phyloP scores from a whole-genome alignment of 2,113 vertebrate species.

The Pseudopipra pipra region DNA sequence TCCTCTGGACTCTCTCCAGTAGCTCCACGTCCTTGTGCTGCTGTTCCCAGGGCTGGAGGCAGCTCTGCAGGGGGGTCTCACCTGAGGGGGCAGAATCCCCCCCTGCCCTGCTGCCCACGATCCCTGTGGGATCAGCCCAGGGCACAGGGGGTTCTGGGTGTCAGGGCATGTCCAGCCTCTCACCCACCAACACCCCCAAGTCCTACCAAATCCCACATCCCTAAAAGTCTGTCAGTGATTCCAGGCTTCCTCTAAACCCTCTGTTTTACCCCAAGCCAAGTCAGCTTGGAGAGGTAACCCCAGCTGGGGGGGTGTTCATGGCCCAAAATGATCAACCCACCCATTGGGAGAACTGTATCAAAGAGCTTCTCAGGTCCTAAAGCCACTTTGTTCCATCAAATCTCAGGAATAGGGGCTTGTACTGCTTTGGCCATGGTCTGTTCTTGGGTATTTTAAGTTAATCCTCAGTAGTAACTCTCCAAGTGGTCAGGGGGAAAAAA shows the following conservation, averaged over 20 bases:
- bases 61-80: background rate
- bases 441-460: background rate
- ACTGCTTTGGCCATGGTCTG: background rate
- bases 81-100: background rate
- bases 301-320: background rate
- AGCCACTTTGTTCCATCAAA: background rate
- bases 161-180: background rate
- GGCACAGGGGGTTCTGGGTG: background rate
- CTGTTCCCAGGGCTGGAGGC: background rate
- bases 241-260: background rate
- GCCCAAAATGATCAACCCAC: background rate
- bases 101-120: too few species aligned
- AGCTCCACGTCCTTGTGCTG: background rate
- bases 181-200: background rate
- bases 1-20: background rate
- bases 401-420: background rate
- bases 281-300: background rate
- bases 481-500: background rate
- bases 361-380: background rate
- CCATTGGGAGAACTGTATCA: background rate
- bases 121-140: too few species aligned
- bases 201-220: background rate
- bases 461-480: too few species aligned
- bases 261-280: background rate
- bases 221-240: rapidly evolving